Evolutionary conservation across 2,888 invertebrate species (phyloP).

Genomic region (Hypercompe scribonia): DNA sequence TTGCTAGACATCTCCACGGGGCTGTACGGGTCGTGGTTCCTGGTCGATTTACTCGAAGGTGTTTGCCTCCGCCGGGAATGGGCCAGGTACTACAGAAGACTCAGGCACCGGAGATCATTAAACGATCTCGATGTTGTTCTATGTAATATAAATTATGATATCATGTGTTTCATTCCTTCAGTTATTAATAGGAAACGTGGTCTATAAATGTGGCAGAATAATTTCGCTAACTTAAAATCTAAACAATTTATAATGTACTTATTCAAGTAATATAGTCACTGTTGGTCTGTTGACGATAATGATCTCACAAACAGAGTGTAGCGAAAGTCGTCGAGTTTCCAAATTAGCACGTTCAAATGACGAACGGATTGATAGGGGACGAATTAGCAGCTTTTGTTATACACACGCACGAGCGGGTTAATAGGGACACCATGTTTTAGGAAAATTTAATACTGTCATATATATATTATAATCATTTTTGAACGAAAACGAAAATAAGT

Average conservation of each 20-base stretch:
- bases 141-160: not conserved
- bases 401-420: slow-evolving; percentile 42
- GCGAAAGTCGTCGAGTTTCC: slow-evolving; percentile 72
- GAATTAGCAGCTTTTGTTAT: slow-evolving; percentile 79
- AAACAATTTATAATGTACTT: slow-evolving; percentile 39
- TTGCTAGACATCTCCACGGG: not conserved
- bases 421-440: slow-evolving; percentile 38
- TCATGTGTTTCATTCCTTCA: not conserved
- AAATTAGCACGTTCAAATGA: slow-evolving; percentile 68
- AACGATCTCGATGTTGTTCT: no score
- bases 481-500: no score
- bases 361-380: slow-evolving; percentile 72
- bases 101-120: no score
- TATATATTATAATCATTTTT: not conserved
- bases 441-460: not conserved
- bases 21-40: no score
- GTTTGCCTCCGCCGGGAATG: no score
- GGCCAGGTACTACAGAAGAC: no score
- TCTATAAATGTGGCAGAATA: slow-evolving; percentile 17
- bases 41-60: no score
- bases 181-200: slow-evolving; percentile 1
- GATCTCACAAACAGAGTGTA: slow-evolving; percentile 59
- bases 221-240: slow-evolving; percentile 26
- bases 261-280: slow-evolving; percentile 36
- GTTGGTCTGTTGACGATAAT: slow-evolving; percentile 56